phyloP scores from a whole-genome alignment of 2,797 vertebrate species.

The Sebastes kiyomatsui region DNA sequence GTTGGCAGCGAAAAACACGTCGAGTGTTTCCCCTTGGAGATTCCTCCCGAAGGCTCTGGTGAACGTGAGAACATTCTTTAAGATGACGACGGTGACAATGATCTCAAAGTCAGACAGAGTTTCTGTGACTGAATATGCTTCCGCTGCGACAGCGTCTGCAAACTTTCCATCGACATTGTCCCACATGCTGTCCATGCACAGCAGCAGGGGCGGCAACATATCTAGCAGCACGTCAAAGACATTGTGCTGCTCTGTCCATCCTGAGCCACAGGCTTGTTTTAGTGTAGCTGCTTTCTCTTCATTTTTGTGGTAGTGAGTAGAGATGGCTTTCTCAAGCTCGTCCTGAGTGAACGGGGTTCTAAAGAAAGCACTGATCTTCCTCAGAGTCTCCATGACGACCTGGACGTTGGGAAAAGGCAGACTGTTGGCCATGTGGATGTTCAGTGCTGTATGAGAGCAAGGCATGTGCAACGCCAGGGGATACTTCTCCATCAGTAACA shows the following conservation, averaged over 20 bases:
- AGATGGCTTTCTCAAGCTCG: slow-evolving; percentile 86
- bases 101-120: slow-evolving; percentile 93
- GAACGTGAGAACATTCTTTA: slow-evolving; percentile 93
- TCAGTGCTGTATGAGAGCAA: slow-evolving; percentile 90
- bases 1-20: slow-evolving; percentile 93
- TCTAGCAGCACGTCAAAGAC: slow-evolving; percentile 91
- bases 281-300: slow-evolving; percentile 83
- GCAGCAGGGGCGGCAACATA: slow-evolving; percentile 86
- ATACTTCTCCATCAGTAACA: slow-evolving; percentile 90
- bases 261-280: slow-evolving; percentile 81
- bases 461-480: slow-evolving; percentile 90
- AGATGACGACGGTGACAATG: slow-evolving; percentile 88
- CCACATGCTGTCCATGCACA: slow-evolving; percentile 89
- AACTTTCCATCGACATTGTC: slow-evolving; percentile 81
- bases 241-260: slow-evolving; percentile 91
- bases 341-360: slow-evolving; percentile 77
- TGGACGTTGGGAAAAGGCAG: slow-evolving; percentile 90
- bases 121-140: slow-evolving; percentile 87
- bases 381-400: slow-evolving; percentile 87
- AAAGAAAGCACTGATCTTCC: slow-evolving; percentile 87
- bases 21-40: slow-evolving; percentile 91
- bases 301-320: slow-evolving; percentile 85
- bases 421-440: slow-evolving; percentile 91
- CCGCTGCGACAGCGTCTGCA: slow-evolving; percentile 64
- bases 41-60: slow-evolving; percentile 96